phyloP scores from a whole-genome alignment of 2,113 vertebrate species.

The Oncorhynchus kisutch region DNA sequence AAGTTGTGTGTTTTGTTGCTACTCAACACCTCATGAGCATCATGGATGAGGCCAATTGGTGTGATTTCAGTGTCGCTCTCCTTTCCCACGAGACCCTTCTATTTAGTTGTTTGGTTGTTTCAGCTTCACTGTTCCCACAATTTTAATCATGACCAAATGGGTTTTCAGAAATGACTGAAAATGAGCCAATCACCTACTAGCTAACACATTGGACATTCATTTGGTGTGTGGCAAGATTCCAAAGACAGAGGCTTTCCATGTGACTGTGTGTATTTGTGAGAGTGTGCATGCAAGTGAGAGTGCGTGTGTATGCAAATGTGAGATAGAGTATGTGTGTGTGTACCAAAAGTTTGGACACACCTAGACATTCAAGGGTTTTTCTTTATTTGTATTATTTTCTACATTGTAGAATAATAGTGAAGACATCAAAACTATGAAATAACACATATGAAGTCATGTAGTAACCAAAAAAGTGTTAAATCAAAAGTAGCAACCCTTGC shows the following conservation, averaged over 20 bases:
- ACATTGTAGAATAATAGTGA: too few species aligned
- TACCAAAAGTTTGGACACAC: too few species aligned
- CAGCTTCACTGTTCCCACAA: slow-evolving; percentile 27
- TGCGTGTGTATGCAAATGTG: not conserved
- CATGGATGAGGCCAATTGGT: not conserved
- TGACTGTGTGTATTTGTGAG: not conserved
- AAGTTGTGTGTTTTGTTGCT: not conserved
- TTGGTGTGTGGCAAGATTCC: not conserved
- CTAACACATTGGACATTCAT: too few species aligned
- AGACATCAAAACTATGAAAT: too few species aligned
- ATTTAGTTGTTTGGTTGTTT: not conserved
- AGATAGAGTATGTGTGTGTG: too few species aligned
- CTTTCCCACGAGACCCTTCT: not conserved
- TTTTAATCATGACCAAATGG: slow-evolving; percentile 22
- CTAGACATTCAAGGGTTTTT: too few species aligned
- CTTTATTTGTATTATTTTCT: too few species aligned
- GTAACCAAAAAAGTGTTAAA: too few species aligned
- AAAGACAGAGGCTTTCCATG: not conserved
- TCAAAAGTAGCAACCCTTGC: too few species aligned
- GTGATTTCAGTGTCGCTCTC: not conserved
- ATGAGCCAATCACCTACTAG: too few species aligned
- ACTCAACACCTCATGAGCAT: not conserved
- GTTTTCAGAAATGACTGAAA: not conserved
- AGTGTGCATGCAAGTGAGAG: not conserved
- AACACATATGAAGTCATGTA: too few species aligned